Conservation (phyloP, 2,113 vertebrate genomes). For the Ptilonorhynchus violaceus region DNA sequence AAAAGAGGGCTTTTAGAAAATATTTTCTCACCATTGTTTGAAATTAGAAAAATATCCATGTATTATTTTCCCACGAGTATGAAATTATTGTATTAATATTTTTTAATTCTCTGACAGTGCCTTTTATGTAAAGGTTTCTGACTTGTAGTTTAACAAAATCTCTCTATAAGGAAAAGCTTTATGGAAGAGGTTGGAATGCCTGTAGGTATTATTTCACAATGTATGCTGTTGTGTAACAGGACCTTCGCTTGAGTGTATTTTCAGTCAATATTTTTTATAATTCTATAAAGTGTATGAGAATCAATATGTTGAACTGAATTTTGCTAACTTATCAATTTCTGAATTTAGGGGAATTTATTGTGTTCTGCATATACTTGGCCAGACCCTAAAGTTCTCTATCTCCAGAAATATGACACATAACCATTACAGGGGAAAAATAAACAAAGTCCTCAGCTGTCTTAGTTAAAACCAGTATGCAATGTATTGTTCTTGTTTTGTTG, state of each 20-base stretch:
- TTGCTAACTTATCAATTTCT: not conserved
- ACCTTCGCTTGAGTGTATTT: not conserved
- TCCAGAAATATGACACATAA: not conserved
- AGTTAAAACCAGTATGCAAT: not conserved
- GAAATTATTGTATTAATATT: not conserved
- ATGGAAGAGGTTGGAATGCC: not conserved
- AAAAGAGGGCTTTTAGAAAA: not conserved
- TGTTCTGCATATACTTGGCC: not conserved
- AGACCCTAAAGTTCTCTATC: not conserved
- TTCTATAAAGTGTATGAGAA: not conserved
- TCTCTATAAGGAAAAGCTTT: not conserved
- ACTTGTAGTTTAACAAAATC: not conserved
- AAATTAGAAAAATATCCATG: not conserved
- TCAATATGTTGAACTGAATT: not conserved
- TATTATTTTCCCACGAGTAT: not conserved
- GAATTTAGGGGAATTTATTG: not conserved
- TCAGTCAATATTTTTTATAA: not conserved
- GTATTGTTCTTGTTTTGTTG: not conserved
- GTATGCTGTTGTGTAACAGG: not conserved
- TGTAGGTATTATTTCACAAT: not conserved
- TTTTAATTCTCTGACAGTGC: not conserved
- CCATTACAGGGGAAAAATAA: not conserved
- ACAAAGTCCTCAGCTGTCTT: not conserved
- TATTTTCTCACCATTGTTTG: accelerated
- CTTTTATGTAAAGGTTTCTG: not conserved